phyloP scores from a whole-genome alignment of 2,888 invertebrate species.

The Parascotia fuliginaria region DNA sequence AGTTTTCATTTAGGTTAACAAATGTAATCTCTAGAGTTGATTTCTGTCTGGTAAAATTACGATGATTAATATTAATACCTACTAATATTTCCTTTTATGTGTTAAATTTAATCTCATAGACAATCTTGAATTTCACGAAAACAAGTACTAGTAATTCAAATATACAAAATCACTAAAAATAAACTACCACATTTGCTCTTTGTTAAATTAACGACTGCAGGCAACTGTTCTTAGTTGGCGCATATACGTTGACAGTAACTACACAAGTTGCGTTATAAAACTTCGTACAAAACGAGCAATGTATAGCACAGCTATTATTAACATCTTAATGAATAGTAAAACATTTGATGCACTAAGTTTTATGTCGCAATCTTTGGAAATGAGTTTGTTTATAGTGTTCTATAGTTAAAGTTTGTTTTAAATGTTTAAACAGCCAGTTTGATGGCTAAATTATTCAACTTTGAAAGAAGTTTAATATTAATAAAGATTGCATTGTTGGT shows the following conservation, averaged over 20 bases:
- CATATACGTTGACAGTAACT: conserved; percentile 31
- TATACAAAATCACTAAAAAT: neutral
- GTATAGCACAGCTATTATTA: conserved; percentile 35
- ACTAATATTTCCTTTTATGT: no score
- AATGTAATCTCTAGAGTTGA: no score
- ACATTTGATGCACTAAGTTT: conserved; percentile 55
- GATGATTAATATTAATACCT: no score
- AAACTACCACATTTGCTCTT: neutral
- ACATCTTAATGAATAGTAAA: conserved; percentile 54
- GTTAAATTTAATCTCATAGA: no score
- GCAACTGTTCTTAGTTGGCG: conserved; percentile 11
- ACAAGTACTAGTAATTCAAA: neutral
- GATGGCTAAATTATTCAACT: neutral
- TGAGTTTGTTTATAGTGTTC: conserved; percentile 28
- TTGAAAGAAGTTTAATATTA: neutral
- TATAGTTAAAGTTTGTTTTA: conserved; percentile 11
- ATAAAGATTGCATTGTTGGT: neutral
- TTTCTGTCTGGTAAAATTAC: no score
- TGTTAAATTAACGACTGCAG: neutral
- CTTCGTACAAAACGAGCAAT: conserved; percentile 43
- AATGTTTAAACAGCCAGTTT: conserved; percentile 10
- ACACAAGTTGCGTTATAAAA: conserved; percentile 56
- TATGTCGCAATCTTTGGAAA: conserved; percentile 47
- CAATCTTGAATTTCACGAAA: no score
- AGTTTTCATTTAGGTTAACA: no score